Conservation (phyloP, 2,113 vertebrate species). For the Callocephalon fimbriatum region DNA sequence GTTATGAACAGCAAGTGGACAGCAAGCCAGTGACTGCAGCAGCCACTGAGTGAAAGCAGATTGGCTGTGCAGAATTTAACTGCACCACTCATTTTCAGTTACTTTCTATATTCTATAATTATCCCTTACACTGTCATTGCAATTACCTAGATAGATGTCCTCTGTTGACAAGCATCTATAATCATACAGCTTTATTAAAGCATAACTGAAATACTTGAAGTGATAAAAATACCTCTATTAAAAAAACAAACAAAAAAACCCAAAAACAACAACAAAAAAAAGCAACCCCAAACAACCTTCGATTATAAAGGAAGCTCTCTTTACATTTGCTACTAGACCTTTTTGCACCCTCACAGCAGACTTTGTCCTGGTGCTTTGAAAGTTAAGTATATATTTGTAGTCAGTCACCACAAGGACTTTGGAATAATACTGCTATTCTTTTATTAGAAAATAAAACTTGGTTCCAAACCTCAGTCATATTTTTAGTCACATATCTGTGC, state of each 20-base stretch:
- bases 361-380: neutral
- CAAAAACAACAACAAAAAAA: neutral
- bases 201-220: neutral
- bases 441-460: neutral
- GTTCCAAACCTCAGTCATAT: neutral
- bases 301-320: neutral
- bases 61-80: neutral
- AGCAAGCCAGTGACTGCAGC: neutral
- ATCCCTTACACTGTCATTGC: constrained; percentile 7
- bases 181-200: constrained; percentile 56
- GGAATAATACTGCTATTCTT: neutral
- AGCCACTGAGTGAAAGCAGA: neutral
- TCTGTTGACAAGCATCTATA: constrained; percentile 26
- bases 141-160: constrained; percentile 32
- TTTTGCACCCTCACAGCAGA: neutral
- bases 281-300: neutral
- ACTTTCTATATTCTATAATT: constrained; percentile 4
- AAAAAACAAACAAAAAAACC: too few species aligned
- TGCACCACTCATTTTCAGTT: neutral
- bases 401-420: neutral
- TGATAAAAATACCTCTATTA: neutral
- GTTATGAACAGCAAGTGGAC: neutral
- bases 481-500: neutral
- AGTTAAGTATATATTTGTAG: neutral
- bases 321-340: neutral